These are phyloP conservation scores for Alentia gelatinosa DNA, from an alignment of 2,888 invertebrate species.

Conservation along the genomic window DNA sequence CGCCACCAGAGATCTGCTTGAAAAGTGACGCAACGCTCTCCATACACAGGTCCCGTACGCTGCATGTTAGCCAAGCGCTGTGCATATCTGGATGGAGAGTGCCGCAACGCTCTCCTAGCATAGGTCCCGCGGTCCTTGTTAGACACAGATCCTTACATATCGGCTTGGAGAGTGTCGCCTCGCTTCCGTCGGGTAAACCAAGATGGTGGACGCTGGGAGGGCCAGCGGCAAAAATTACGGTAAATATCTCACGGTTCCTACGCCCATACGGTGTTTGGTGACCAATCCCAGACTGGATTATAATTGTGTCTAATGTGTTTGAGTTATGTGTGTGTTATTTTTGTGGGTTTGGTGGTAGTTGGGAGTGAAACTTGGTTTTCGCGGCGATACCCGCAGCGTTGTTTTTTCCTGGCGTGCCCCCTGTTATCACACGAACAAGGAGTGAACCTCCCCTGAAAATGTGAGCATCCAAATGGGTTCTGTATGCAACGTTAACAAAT, in stretches of 20 bases:
- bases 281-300: too few relatives aligned
- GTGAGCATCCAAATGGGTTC: neutral
- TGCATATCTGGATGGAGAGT: too few relatives aligned
- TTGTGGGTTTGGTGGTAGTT: neutral
- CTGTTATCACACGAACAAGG: neutral
- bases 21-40: too few relatives aligned
- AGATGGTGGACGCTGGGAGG: constrained; percentile 37
- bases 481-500: neutral
- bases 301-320: too few relatives aligned
- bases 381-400: neutral
- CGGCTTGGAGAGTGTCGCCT: constrained; percentile 1
- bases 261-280: too few relatives aligned
- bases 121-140: too few relatives aligned
- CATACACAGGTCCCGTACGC: too few relatives aligned
- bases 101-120: too few relatives aligned
- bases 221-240: neutral
- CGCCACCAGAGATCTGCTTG: neutral
- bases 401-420: constrained; percentile 10
- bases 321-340: too few relatives aligned
- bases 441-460: neutral
- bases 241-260: constrained; percentile 9
- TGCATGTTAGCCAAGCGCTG: too few relatives aligned
- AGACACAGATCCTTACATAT: too few relatives aligned
- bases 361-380: neutral
- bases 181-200: constrained; percentile 42